Evolutionary conservation across 2,797 vertebrate genomes (phyloP), one percentile per base, ranked within the genome.

Genomic region (Hippopotamyrus pictus): DNA sequence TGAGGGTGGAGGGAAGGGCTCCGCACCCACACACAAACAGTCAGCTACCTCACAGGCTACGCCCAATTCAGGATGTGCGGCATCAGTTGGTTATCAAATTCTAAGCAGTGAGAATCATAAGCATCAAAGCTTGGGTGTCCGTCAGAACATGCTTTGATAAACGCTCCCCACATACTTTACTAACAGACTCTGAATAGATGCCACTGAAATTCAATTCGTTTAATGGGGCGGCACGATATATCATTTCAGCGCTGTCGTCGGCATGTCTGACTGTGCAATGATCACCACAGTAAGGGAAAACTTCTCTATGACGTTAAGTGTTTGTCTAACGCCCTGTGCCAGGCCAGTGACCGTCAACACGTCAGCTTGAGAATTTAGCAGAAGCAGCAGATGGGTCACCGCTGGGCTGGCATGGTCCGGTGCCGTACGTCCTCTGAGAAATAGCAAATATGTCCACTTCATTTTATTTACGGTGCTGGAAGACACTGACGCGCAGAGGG

Each of bases 1-100:
- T 94, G 94, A 95, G 93, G 91, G 92, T 94, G 93, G 3, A 41
- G 37, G 37, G 37, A 41, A 41, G 37, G 37, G 37, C 37, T 41
- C 37, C 37, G 37, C 37, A 41, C 37, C 37, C 37, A 41, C 37
- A 41, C 37, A 41, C 37, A 41, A 0, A n/a, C n/a, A n/a, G 17
- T n/a, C 19, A 46, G 76, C 44, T n/a, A 41, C 37, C 76, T 46
- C n/a, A 65, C 22, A 69, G 65, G 22, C 29, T 1, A 14, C 3
- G 1, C 29, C 25, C 65, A 11, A 11, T 69, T 82, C 17, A 41
- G 73, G 14, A 79, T 5, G 5, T 1, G 11, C 1, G 3, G 6
- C 11, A 79, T 41, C 29, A 79, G 14, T 82, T n/a, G 41, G 37
- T 41, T 82, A 44, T 41, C 25, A 82, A 82, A 9, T 17, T 3